These are phyloP conservation scores for Eptatretus burgeri DNA, from an alignment of 2,113 vertebrate species.

Conservation along the genomic window DNA sequence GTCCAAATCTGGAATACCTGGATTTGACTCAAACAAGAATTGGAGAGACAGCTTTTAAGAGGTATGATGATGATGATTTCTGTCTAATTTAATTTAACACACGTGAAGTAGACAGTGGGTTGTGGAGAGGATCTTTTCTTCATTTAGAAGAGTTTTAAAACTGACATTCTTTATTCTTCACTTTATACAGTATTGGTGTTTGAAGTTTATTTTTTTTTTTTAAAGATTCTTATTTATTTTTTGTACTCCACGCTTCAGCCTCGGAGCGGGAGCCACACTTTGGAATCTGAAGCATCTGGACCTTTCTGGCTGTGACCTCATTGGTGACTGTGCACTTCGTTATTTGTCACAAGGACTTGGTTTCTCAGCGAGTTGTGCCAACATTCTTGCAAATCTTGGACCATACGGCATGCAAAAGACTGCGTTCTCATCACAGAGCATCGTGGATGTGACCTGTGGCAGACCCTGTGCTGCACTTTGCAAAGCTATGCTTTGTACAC, in stretches of 20 bases:
- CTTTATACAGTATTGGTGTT: too few species aligned
- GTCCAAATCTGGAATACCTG: slow-evolving; percentile 55
- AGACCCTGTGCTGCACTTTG: slow-evolving; percentile 1
- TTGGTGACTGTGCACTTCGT: slow-evolving; percentile 46
- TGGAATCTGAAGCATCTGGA: slow-evolving; percentile 42
- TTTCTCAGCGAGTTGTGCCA: slow-evolving; percentile 17
- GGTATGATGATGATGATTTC: slow-evolving; percentile 14
- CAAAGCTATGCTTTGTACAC: background rate
- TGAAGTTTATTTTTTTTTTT: too few species aligned
- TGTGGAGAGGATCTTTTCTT: too few species aligned
- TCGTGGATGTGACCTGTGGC: background rate
- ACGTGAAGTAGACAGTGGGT: background rate
- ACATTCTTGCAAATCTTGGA: background rate
- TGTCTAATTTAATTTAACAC: background rate
- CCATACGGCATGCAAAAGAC: background rate
- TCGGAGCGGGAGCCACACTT: background rate
- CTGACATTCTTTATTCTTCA: too few species aligned
- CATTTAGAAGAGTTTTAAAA: too few species aligned
- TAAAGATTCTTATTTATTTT: too few species aligned
- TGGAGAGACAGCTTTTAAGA: slow-evolving; percentile 39
- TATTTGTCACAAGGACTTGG: slow-evolving; percentile 50
- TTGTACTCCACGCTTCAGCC: background rate
- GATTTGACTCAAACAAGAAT: slow-evolving; percentile 77
- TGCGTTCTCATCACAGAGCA: background rate
- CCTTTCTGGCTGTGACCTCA: slow-evolving; percentile 74